These are phyloP conservation scores for Pongo pygmaeus DNA, from an alignment of 2,113 vertebrate species.

Conservation along the genomic window DNA sequence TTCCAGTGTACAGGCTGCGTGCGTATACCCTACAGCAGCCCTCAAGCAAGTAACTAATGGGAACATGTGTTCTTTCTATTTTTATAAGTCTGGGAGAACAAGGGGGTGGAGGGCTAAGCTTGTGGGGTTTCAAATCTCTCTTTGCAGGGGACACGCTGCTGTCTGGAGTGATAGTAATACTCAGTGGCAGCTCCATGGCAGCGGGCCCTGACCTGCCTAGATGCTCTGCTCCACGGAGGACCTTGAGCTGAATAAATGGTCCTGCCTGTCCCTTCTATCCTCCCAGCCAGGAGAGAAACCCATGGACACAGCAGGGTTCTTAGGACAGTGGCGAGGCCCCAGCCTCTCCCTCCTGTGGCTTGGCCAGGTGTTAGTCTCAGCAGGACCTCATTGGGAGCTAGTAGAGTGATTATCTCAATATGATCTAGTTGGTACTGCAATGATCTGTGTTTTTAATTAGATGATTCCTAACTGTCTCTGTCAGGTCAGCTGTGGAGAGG, in stretches of 20 bases:
- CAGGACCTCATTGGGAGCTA: background rate
- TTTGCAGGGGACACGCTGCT: slow-evolving; percentile 44
- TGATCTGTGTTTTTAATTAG: background rate
- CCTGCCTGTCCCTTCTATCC: background rate
- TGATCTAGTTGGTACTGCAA: background rate
- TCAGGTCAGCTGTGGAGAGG: background rate
- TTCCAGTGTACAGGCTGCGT: slow-evolving; percentile 75
- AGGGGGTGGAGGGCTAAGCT: slow-evolving; percentile 65
- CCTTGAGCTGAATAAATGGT: background rate
- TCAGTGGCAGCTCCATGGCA: background rate
- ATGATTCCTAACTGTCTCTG: background rate
- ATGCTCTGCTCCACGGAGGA: background rate
- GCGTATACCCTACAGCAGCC: slow-evolving; percentile 84
- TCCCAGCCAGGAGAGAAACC: background rate
- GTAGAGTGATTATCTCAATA: background rate
- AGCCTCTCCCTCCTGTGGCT: background rate
- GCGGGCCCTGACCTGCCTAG: background rate
- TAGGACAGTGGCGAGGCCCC: no score
- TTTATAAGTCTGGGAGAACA: slow-evolving; percentile 71
- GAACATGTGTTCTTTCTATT: slow-evolving; percentile 87
- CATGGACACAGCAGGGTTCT: background rate
- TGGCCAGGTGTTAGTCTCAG: background rate
- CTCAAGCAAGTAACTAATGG: slow-evolving; percentile 87
- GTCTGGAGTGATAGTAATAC: slow-evolving; percentile 59
- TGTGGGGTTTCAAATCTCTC: slow-evolving; percentile 40